These are phyloP conservation scores for Oasisia sp. DNA, from an alignment of 2,888 invertebrate species.

Conservation along the genomic window DNA sequence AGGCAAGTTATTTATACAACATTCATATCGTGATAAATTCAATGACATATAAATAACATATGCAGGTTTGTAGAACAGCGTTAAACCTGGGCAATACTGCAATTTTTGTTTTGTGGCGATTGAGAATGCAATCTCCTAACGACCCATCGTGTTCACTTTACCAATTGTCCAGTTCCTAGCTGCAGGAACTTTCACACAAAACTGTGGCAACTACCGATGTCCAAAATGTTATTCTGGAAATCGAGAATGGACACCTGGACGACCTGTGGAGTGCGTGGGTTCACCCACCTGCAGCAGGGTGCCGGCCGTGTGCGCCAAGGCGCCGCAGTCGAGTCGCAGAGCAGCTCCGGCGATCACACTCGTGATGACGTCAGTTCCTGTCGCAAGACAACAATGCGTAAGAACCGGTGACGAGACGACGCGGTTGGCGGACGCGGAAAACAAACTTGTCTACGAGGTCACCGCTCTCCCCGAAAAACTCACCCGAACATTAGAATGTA, in stretches of 20 bases:
- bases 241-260: neutral
- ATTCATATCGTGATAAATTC: no score
- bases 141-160: no score
- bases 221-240: neutral
- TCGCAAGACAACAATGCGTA: neutral
- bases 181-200: no score
- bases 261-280: neutral
- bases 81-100: no score
- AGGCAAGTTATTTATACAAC: no score
- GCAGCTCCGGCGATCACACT: neutral
- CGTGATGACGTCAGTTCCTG: neutral
- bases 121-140: no score
- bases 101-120: no score
- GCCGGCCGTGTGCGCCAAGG: neutral
- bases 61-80: no score
- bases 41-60: no score
- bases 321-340: neutral
- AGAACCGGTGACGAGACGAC: neutral
- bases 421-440: neutral
- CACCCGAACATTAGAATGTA: no score
- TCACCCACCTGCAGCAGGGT: neutral
- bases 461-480: neutral
- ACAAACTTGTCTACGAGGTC: neutral
- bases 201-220: neutral
- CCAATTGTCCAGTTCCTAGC: no score